Base-by-base conservation (phyloP, 2,888 invertebrate species). In the Amitus sp. region DNA sequence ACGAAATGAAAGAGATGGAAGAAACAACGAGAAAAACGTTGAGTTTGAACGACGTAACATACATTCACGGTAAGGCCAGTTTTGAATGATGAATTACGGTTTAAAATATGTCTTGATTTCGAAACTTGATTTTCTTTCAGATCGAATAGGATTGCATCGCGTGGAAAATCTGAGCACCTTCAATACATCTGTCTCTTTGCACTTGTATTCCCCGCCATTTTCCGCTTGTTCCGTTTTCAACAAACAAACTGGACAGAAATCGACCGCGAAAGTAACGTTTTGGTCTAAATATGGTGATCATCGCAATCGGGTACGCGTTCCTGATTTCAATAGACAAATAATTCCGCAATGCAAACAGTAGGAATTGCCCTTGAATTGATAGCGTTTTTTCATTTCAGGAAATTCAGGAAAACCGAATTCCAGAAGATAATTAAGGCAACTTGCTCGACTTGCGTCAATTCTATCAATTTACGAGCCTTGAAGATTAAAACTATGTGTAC, bases 121-220 rank as follows among this genome's bases (percentile, higher is more conserved):
- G n/a, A n/a, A n/a, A n/a, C n/a, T n/a, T n/a, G n/a, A n/a, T 33
- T 20, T n/a, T 23, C 43, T 79, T 79, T 2, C 84, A 98, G 98
- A 99, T 83, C 90, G 93, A 0, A 84, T 98, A 68, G 99, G 98
- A 0, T 86, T 99, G 10, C 98, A 99, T 80, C 89, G 98, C 0
- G 94, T 99, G 70, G 97, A 97, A 84, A 99, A 99, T 81, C 88
- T 92, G 0, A 96, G 94, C 7, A 91, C 96, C 77, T 88, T 91
- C 0, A 93, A 97, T 75, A 87, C 90, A 0, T 93, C 97, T 0
- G 93, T 98, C 0, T 96, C 95, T 4, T 85, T 99, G 19, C 99
- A 99, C 79, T 87, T 99, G 1, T 99, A 99, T 83, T 93, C 93
- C 69, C 99, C 97, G 0, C 97, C 97, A 0, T 98, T 95, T 79